Evolutionary conservation across 2,797 vertebrate species (phyloP).

Genomic region (Sphenodon punctatus): DNA sequence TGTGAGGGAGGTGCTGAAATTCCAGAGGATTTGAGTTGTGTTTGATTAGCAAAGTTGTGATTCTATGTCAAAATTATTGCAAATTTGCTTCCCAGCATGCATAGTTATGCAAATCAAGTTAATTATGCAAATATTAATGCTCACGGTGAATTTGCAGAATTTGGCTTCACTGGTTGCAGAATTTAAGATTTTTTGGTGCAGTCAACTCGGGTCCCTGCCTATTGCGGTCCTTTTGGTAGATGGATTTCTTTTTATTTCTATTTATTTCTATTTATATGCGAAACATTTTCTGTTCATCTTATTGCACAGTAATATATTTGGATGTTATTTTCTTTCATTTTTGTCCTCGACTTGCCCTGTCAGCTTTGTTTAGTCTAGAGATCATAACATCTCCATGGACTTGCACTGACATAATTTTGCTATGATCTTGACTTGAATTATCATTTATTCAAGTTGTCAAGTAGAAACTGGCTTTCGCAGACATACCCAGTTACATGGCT

Average conservation of each 20-base stretch:
- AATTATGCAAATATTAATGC: too few relatives aligned
- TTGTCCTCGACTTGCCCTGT: neutral
- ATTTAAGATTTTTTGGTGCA: too few relatives aligned
- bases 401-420: neutral
- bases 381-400: neutral
- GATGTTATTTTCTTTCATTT: neutral
- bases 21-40: too few relatives aligned
- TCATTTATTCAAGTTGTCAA: neutral
- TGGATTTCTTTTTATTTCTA: too few relatives aligned
- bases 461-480: constrained; percentile 13
- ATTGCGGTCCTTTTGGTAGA: neutral
- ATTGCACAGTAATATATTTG: neutral
- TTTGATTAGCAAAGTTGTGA: too few relatives aligned
- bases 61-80: too few relatives aligned
- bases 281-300: constrained; percentile 25
- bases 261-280: neutral
- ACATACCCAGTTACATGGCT: neutral
- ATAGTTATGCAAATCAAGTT: too few relatives aligned
- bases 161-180: too few relatives aligned
- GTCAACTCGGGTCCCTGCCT: too few relatives aligned
- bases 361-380: constrained; percentile 59
- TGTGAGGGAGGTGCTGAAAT: too few relatives aligned
- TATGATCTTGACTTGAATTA: neutral
- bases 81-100: too few relatives aligned
- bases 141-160: too few relatives aligned